Conservation (phyloP, 2,888 invertebrate genomes). For the Pristionchus fissidentatus region DNA sequence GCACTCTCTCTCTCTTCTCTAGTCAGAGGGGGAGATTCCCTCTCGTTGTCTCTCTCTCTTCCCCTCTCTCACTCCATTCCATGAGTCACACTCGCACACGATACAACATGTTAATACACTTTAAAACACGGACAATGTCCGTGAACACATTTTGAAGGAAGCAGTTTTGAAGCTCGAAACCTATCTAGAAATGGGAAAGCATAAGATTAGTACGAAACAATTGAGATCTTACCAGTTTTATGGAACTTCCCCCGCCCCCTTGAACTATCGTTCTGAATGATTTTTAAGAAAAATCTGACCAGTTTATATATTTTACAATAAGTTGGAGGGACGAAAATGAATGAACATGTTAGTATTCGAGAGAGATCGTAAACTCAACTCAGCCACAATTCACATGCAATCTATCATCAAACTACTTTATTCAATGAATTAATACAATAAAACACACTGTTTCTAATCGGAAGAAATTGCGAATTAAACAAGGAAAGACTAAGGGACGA, state of each 20-base stretch:
- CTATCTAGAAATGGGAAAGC: too few relatives aligned
- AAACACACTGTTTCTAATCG: background rate
- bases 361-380: background rate
- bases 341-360: slow-evolving; percentile 36
- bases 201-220: too few relatives aligned
- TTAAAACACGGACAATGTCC: too few relatives aligned
- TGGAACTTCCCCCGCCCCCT: too few relatives aligned
- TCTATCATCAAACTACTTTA: background rate
- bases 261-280: too few relatives aligned
- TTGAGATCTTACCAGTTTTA: too few relatives aligned
- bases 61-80: background rate
- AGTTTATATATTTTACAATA: too few relatives aligned
- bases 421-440: background rate
- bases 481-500: background rate
- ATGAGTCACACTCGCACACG: background rate
- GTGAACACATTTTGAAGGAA: too few relatives aligned
- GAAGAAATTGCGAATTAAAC: background rate
- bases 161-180: too few relatives aligned
- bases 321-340: too few relatives aligned
- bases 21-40: background rate
- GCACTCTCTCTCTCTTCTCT: background rate
- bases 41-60: background rate
- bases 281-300: too few relatives aligned
- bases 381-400: background rate
- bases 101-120: too few relatives aligned